Base-by-base conservation (phyloP, 2,888 invertebrate genomes). In the Tyria jacobaeae region DNA sequence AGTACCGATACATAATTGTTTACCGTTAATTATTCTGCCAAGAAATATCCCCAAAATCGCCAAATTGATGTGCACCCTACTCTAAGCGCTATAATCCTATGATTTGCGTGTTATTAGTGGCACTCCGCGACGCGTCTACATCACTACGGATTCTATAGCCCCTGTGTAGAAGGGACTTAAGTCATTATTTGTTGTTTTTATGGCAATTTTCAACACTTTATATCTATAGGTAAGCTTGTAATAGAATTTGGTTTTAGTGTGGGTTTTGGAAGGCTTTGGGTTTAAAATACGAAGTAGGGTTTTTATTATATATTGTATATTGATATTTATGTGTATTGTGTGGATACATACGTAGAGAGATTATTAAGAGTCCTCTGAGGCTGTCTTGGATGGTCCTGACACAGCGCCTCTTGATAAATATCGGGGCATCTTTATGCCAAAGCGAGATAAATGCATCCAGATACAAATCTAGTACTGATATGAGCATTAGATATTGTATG, bases 71-170 rank as follows among this genome's bases (percentile, higher is more conserved):
- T 58, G 17, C 71, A 64, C 75, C 72, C 62, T 61, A 60, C 17
- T 44, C 50, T 60, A 57, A 60, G 68, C 66, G 71, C 68, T 66
- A 56, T 88, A 89, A 88, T 85, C 88, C 89, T 73, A 84, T 85
- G 88, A 89, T 89, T 89, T 89, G 89, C 88, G 89, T 87, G 77
- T 75, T 75, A 86, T 81, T 78, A 83, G 79, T 70, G 80, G 73
- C 75, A 71, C 65, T 68, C 70, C 51, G 62, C 61, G 64, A 65
- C 71, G 73, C 74, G 68, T 78, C 76, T 79, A 75, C 77, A 77
- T 78, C 74, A 73, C 65, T 61, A 55, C 57, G 9, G 39, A 53
- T 37, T 24, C 35, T 4, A 37, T 24, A 37, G 53, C 31, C 41
- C 49, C 10, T 6, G 14, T 37, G 54, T 44, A 51, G 51, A 27